Evolutionary conservation across 2,797 vertebrate species (phyloP).

Genomic region (Balearica regulorum): DNA sequence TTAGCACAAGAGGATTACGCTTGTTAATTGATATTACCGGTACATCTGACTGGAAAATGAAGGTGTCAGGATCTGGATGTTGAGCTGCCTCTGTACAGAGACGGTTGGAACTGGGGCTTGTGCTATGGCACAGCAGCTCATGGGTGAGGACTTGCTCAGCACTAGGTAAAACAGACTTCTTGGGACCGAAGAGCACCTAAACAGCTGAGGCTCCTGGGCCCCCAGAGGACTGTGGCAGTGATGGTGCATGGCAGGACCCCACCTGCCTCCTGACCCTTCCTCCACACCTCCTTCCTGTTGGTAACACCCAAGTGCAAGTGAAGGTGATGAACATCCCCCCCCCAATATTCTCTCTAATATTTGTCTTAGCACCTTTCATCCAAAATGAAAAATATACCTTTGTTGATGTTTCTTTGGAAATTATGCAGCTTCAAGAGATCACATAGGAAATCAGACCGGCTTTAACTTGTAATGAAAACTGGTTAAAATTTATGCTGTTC

Average conservation of each 20-base stretch:
- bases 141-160: background rate
- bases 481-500: conserved; percentile 56
- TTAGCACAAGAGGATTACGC: background rate
- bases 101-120: background rate
- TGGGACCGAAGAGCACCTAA: background rate
- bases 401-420: conserved; percentile 29
- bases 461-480: conserved; percentile 60
- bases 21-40: background rate
- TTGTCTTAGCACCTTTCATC: background rate
- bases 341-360: background rate
- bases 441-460: conserved; percentile 44
- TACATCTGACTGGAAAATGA: background rate
- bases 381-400: conserved; percentile 28
- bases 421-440: conserved; percentile 33
- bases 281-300: background rate
- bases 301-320: background rate
- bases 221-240: accelerated
- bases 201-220: accelerated
- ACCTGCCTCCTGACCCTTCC: background rate
- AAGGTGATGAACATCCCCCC: background rate
- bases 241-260: background rate
- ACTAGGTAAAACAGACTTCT: background rate
- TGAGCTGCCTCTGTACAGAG: background rate
- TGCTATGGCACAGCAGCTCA: background rate
- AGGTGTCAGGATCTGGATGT: background rate